Evolutionary conservation across 1,140 invertebrate genomes (phyloP).

Genomic region (Notospermus geniculatus): DNA sequence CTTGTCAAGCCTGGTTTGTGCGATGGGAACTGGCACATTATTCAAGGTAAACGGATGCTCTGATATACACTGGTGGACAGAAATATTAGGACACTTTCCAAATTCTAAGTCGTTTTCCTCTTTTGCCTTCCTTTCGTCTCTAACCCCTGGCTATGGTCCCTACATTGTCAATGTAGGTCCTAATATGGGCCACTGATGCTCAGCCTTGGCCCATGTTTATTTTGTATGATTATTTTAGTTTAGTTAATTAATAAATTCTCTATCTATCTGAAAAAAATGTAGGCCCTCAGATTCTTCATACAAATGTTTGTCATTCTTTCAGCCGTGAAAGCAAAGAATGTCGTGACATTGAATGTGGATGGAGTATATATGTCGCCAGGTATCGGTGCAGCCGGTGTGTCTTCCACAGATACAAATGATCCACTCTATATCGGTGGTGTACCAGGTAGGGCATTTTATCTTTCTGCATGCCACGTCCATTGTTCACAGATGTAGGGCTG

Average conservation of each 20-base stretch:
- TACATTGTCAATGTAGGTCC: too few relatives aligned
- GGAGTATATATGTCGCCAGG: constrained; percentile 64
- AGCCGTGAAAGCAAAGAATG: constrained; percentile 82
- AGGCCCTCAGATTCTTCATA: too few relatives aligned
- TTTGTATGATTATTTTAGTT: too few relatives aligned
- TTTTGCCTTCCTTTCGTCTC: not conserved
- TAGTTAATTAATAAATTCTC: too few relatives aligned
- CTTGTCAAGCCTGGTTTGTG: constrained; percentile 73
- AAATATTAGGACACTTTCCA: too few relatives aligned
- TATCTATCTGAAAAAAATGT: too few relatives aligned
- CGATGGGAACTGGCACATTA: constrained; percentile 91
- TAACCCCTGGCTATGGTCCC: not conserved
- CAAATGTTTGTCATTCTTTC: constrained; percentile 51
- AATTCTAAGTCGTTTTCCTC: too few relatives aligned
- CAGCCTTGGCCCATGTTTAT: too few relatives aligned
- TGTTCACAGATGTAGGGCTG: too few relatives aligned
- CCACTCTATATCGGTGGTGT: constrained; percentile 89
- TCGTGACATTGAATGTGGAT: constrained; percentile 78
- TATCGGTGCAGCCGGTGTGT: constrained; percentile 65
- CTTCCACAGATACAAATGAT: constrained; percentile 75
- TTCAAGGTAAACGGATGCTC: constrained; percentile 66
- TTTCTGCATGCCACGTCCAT: not conserved
- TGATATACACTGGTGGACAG: too few relatives aligned
- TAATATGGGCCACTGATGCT: too few relatives aligned
- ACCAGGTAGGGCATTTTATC: constrained; percentile 58